phyloP scores from a whole-genome alignment of 2,113 vertebrate genomes.

The Morone chrysops region DNA sequence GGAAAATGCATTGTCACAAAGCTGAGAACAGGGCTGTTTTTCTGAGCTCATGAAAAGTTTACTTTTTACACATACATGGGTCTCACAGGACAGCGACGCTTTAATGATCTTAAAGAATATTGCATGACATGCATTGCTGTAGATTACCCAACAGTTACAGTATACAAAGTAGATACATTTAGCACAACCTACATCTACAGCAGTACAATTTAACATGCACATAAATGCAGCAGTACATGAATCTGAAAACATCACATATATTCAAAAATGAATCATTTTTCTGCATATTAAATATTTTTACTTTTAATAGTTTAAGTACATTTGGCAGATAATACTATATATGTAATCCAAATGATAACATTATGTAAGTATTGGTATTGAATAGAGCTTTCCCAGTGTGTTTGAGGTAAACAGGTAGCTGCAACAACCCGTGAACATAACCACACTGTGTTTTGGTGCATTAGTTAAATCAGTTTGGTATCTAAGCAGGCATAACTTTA shows the following conservation, averaged over 20 bases:
- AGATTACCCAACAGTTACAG: background rate
- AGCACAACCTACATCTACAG: background rate
- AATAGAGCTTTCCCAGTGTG: background rate
- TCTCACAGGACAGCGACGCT: background rate
- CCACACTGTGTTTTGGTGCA: constrained; percentile 4
- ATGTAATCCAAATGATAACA: background rate
- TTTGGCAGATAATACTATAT: no score
- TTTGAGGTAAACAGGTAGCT: constrained; percentile 4
- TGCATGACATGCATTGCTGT: background rate
- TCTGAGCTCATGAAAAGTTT: background rate
- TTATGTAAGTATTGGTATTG: background rate
- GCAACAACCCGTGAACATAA: background rate
- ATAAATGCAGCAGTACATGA: no score
- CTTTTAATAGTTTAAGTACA: no score
- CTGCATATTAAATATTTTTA: no score
- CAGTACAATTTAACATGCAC: no score
- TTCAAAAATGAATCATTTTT: no score
- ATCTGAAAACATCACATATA: no score
- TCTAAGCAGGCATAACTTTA: constrained; percentile 30
- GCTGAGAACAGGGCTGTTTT: background rate
- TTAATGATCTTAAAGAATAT: background rate
- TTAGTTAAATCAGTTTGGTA: constrained; percentile 38
- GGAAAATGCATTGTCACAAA: background rate
- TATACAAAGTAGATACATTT: background rate
- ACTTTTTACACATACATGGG: background rate